Conservation (phyloP, 2,797 vertebrate genomes). For the Acanthiza pusilla region DNA sequence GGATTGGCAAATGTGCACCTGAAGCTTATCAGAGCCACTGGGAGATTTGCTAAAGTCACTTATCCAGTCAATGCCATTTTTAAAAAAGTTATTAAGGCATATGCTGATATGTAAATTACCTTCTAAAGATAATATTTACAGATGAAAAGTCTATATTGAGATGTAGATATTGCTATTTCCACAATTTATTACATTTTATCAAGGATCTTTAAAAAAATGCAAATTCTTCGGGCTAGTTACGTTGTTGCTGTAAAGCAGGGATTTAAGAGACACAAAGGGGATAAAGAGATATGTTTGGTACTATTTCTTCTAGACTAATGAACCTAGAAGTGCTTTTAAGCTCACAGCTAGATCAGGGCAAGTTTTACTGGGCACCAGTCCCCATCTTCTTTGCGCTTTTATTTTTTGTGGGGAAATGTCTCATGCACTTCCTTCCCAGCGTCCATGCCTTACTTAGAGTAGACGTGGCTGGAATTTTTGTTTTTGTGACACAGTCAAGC, state of each 20-base stretch:
- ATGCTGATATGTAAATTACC: not conserved
- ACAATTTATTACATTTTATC: not conserved
- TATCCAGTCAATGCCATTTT: not conserved
- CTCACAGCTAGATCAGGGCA: not conserved
- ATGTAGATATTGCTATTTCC: not conserved
- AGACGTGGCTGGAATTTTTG: accelerated
- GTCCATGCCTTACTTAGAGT: not conserved
- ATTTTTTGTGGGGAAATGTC: not conserved
- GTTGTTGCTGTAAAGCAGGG: not conserved
- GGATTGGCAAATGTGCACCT: not conserved
- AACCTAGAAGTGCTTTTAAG: not conserved
- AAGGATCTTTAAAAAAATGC: not conserved
- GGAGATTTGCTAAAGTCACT: not conserved
- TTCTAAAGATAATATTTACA: not conserved
- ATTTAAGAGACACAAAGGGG: not conserved
- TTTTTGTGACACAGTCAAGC: not conserved
- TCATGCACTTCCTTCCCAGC: not conserved
- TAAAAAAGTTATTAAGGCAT: not conserved
- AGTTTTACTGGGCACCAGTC: not conserved
- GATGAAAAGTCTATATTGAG: not conserved
- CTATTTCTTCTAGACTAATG: not conserved
- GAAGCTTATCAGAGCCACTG: not conserved
- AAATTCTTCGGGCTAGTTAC: not conserved
- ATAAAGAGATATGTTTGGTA: not conserved
- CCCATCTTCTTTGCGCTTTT: not conserved